These are phyloP conservation scores for Pyrochroa serraticornis DNA, from an alignment of 2,888 invertebrate species.

Conservation along the genomic window DNA sequence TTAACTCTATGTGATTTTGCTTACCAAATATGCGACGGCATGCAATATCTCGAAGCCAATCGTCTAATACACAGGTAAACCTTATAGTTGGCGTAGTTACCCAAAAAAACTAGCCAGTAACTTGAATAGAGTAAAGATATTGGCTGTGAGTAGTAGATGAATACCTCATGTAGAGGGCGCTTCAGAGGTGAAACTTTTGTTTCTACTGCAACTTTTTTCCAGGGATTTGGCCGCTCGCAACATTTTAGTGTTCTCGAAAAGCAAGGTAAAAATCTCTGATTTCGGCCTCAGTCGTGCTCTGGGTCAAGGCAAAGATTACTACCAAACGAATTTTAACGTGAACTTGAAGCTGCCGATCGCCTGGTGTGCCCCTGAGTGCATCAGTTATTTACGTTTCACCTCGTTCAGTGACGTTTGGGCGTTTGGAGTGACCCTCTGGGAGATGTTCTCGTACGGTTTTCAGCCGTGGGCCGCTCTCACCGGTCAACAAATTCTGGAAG, in stretches of 20 bases:
- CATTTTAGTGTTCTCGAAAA: conserved; percentile 95
- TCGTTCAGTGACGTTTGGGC: conserved; percentile 98
- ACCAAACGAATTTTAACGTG: conserved; percentile 97
- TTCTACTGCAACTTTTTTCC: conserved; percentile 1
- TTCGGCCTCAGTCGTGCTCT: conserved; percentile 95
- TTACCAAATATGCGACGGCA: conserved; percentile 95
- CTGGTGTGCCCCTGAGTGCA: conserved; percentile 99
- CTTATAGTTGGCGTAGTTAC: neutral
- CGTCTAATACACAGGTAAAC: conserved; percentile 88
- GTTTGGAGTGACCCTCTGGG: conserved; percentile 94
- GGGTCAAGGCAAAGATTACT: conserved; percentile 98
- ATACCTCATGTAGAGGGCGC: too few relatives aligned
- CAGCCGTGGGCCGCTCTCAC: conserved; percentile 97
- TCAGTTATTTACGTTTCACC: conserved; percentile 93
- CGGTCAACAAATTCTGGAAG: conserved; percentile 87
- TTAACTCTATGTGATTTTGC: conserved; percentile 93
- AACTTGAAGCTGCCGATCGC: conserved; percentile 97
- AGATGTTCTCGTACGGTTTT: conserved; percentile 98
- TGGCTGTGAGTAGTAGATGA: too few relatives aligned
- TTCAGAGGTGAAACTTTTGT: too few relatives aligned
- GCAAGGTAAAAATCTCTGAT: conserved; percentile 97
- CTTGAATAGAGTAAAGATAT: too few relatives aligned
- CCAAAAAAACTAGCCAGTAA: neutral
- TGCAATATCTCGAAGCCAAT: conserved; percentile 96
- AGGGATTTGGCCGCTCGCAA: conserved; percentile 97